phyloP scores from a whole-genome alignment of 92 coral and sea anemone genomes.

The Pocillopora grandis region DNA sequence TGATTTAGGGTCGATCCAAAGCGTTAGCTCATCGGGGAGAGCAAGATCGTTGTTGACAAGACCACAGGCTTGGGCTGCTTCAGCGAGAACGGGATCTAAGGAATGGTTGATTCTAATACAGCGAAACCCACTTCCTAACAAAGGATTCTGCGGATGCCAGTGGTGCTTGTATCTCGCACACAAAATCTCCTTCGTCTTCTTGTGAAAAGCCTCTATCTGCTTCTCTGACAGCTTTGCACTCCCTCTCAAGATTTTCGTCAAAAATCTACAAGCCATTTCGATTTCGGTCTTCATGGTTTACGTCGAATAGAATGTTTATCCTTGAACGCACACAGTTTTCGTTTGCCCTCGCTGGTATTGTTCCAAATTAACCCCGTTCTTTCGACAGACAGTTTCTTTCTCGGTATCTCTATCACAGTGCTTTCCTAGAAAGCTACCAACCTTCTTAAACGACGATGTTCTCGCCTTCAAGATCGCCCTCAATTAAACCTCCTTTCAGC shows the following conservation, averaged over 20 bases:
- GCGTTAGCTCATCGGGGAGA: conserved; percentile 92
- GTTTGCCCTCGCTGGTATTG: conserved; percentile 22
- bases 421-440: conserved; percentile 2
- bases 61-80: conserved; percentile 86
- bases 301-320: conserved; percentile 8
- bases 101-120: conserved; percentile 94
- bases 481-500: not conserved
- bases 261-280: conserved; percentile 91
- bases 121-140: conserved; percentile 98
- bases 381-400: conserved; percentile 2
- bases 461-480: conserved; percentile 9
- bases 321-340: conserved; percentile 6
- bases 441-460: not conserved
- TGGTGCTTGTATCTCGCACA: conserved; percentile 95
- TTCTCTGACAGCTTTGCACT: conserved; percentile 73
- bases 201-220: conserved; percentile 75
- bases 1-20: conserved; percentile 98
- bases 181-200: conserved; percentile 93
- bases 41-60: conserved; percentile 65
- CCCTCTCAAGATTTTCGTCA: conserved; percentile 68
- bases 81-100: conserved; percentile 82
- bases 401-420: not conserved
- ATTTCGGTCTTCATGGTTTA: conserved; percentile 87
- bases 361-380: conserved; percentile 7
- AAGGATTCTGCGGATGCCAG: conserved; percentile 99